Evolutionary conservation across 1,140 invertebrate genomes (phyloP).

Genomic region (Euwallacea fornicatus): DNA sequence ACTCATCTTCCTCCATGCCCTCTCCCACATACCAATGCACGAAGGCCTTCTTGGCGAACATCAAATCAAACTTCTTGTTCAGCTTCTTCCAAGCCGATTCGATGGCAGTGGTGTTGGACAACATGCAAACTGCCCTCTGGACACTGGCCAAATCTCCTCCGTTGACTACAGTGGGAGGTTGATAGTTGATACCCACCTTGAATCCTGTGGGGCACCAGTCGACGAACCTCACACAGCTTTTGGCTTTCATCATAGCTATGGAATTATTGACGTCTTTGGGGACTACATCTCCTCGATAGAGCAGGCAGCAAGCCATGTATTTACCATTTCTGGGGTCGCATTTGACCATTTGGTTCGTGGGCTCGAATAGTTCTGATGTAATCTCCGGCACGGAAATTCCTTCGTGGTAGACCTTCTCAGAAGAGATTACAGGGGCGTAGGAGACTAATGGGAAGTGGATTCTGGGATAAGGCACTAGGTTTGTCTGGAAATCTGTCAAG

Average conservation of each 20-base stretch:
- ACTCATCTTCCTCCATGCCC: background rate
- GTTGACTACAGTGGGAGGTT: constrained; percentile 11
- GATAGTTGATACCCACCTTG: constrained; percentile 21
- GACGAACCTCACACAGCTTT: background rate
- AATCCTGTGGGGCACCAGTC: constrained; percentile 8
- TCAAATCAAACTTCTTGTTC: constrained; percentile 4
- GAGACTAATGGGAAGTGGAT: background rate
- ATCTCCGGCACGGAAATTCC: background rate
- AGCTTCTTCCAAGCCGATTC: constrained; percentile 2
- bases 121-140: constrained; percentile 82
- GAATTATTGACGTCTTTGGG: background rate
- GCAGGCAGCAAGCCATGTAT: background rate
- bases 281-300: background rate
- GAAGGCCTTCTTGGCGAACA: background rate
- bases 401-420: background rate
- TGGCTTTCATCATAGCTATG: background rate
- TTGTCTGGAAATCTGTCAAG: background rate
- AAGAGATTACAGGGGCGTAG: background rate
- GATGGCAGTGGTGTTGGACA: constrained; percentile 68
- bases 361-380: background rate
- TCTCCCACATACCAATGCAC: constrained; percentile 1
- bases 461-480: background rate
- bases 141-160: constrained; percentile 79
- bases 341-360: background rate
- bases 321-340: background rate